Evolutionary conservation across 2,888 invertebrate species (phyloP), one percentile per base, ranked within the genome.

Genomic region (Osedax frankpressi): DNA sequence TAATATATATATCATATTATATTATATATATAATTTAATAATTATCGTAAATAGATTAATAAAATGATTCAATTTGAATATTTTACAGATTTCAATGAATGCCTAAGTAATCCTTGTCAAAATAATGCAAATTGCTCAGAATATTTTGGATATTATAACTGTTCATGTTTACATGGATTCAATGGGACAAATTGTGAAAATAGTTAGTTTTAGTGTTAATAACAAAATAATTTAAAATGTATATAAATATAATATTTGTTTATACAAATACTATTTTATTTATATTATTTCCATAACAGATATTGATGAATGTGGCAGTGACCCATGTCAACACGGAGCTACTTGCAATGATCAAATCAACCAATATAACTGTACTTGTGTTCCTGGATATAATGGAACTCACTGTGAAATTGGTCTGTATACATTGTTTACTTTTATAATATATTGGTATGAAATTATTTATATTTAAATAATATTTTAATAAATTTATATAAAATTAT

Each of bases 1-100:
- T n/a, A 71, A 71, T 24, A 28, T 44, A 44, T n/a, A 26, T 71
- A 25, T 71, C 26, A 28, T 26, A n/a, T n/a, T n/a, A n/a, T n/a
- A n/a, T n/a, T n/a, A n/a, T n/a, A n/a, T n/a, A n/a, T n/a, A n/a
- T n/a, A n/a, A n/a, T n/a, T n/a, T n/a, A n/a, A n/a, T n/a, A n/a
- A n/a, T n/a, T n/a, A n/a, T n/a, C n/a, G n/a, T n/a, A n/a, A n/a
- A n/a, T n/a, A n/a, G n/a, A n/a, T n/a, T n/a, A n/a, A n/a, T n/a
- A n/a, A n/a, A n/a, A n/a, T n/a, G n/a, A n/a, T n/a, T n/a, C n/a
- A 11, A 1, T 24, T 62, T 11, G 11, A 2, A 2, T 62, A 25
- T 62, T 0, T 26, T 62, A 25, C 62, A 62, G 62, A 2, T 1
- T 1, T 1, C 2, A 62, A 62, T 26, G 62, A 62, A 0, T 62